Percentiles rank a stretch among this genome's conserved stretches.
Conservation (phyloP, 2,888 invertebrate genomes). For the Poecilobothrus nobilitatus region DNA sequence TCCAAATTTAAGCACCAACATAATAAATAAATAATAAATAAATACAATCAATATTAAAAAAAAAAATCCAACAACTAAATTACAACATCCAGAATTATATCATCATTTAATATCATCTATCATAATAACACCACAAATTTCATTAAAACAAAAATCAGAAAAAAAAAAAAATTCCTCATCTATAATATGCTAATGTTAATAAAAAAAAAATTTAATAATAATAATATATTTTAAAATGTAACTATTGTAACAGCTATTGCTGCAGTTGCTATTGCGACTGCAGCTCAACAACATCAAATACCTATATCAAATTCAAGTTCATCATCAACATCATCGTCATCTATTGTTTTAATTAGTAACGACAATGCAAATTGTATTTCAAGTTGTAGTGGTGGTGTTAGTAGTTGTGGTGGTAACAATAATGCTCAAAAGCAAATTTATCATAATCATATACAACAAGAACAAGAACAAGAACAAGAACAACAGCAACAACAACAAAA, state of each 20-base stretch:
- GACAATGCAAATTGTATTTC: background rate
- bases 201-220: background rate
- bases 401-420: background rate
- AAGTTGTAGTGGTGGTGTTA: background rate
- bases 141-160: no score
- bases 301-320: background rate
- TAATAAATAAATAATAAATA: background rate
- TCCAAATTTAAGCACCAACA: background rate
- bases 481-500: background rate
- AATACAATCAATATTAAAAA: constrained; percentile 10
- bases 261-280: no score
- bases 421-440: no score
- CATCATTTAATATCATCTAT: background rate
- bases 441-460: no score
- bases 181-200: background rate
- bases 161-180: background rate
- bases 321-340: constrained; percentile 2
- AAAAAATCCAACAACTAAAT: constrained; percentile 20
- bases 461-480: background rate
- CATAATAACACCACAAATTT: background rate
- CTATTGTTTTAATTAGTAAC: background rate
- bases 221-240: background rate
- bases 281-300: background rate
- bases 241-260: background rate
- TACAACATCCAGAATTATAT: constrained; percentile 10